Evolutionary conservation across 2,113 vertebrate species (phyloP), one percentile per base, ranked within the genome.

Genomic region (Rhadina sibilatrix): DNA sequence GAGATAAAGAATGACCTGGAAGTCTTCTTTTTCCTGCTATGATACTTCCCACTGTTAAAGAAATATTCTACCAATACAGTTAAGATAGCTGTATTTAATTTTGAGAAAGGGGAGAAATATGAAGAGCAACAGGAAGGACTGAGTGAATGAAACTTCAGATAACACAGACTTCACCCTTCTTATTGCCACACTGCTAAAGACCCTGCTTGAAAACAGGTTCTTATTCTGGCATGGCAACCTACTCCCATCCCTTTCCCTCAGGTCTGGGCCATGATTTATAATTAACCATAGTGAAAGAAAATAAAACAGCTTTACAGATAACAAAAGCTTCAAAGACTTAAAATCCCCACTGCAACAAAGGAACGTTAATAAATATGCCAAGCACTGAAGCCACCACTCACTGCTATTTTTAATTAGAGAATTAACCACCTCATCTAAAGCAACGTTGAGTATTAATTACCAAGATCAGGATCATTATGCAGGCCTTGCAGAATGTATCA

Each of bases 331-430:
- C 95, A 97, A 93, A 93, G 94, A 63, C 94, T 86, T 74, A 38
- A 95, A 92, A 93, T 64, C 59, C 75, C 71, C 63, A 42, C 12
- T 93, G 63, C 53, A 83, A 94, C 82, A 95, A 83, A 96, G 57
- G 68, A 69, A 80, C 0, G 0, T 77, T 92, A 93, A 95, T 94
- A 95, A 95, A 95, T 69, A 90, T 25, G 83, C 75, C 84, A 91
- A 81, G 78, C 61, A 72, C 47, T 83, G 85, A 87, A 94, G 83
- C 61, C 80, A 84, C 76, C 61, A 76, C 69, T 96, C 70, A 69
- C 47, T 94, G 87, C 38, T 94, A 63, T 65, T 94, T 96, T 91
- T 97, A 96, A 94, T 96, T 95, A 93, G 50, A 93, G 89, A 96
- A 95, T 82, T 87, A 96, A 87, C 46, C 53, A 87, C 17, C 65